phyloP scores from a whole-genome alignment of 2,888 invertebrate genomes.

The Spicauda simplicius region DNA sequence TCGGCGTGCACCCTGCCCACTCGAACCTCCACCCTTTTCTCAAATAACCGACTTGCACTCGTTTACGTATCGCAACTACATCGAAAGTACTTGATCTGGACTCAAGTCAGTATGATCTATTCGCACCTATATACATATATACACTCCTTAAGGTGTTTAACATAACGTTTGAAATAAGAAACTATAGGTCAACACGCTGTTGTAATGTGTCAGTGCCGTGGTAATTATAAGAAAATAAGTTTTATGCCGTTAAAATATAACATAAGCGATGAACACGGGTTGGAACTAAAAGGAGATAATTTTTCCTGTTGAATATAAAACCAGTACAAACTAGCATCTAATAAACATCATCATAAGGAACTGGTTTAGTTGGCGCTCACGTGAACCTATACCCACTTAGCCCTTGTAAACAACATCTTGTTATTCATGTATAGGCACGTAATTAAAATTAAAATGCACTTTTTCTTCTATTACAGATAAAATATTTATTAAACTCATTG shows the following conservation, averaged over 20 bases:
- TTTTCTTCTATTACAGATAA: too few species aligned
- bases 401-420: too few species aligned
- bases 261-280: background rate
- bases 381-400: background rate
- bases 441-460: too few species aligned
- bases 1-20: slow-evolving; percentile 38
- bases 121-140: too few species aligned
- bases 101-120: background rate
- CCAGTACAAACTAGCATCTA: slow-evolving; percentile 26
- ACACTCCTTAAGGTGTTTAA: background rate
- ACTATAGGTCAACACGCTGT: background rate
- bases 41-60: background rate
- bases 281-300: background rate
- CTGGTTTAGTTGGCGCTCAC: slow-evolving; percentile 24
- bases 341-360: slow-evolving; percentile 23
- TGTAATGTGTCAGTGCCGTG: too few species aligned
- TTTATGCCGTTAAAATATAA: too few species aligned
- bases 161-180: background rate
- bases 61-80: background rate
- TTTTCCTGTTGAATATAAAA: slow-evolving; percentile 23
- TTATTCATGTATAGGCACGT: too few species aligned
- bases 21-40: slow-evolving; percentile 15
- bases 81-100: background rate
- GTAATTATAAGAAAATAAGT: too few species aligned
- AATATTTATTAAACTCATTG: too few species aligned